Conservation (phyloP, 1,140 invertebrate species). For the Drosophila parvula region DNA sequence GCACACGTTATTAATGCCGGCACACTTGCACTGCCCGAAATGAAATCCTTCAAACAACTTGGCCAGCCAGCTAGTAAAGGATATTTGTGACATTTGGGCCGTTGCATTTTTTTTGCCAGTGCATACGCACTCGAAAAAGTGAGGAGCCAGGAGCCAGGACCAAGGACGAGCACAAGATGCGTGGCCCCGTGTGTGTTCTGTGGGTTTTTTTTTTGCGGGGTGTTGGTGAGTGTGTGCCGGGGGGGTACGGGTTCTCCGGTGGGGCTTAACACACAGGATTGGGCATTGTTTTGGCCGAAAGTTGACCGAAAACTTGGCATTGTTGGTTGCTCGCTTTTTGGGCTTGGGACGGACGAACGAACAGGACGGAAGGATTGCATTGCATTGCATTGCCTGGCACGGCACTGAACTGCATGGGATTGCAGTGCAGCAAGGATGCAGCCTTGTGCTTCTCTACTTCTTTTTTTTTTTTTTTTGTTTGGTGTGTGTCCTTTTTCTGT, state of each 20-base stretch:
- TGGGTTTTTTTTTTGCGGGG: conserved; percentile 20
- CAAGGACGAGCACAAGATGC: conserved; percentile 50
- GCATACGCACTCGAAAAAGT: conserved; percentile 35
- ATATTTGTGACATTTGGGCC: neutral
- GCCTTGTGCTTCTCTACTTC: conserved; percentile 9
- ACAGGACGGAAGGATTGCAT: conserved; percentile 55
- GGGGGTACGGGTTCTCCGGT: conserved; percentile 7
- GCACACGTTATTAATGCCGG: conserved; percentile 39
- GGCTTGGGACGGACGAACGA: conserved; percentile 34
- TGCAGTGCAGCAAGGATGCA: conserved; percentile 38
- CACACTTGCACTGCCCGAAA: conserved; percentile 27
- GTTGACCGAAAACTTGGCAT: conserved; percentile 82
- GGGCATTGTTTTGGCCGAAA: conserved; percentile 80
- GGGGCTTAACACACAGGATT: conserved; percentile 47
- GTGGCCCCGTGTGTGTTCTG: conserved; percentile 31
- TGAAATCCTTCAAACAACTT: too few relatives aligned
- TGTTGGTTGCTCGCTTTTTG: conserved; percentile 78
- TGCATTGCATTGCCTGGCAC: conserved; percentile 24
- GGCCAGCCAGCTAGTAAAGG: too few relatives aligned
- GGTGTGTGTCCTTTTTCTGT: too few relatives aligned
- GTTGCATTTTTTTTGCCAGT: conserved; percentile 3
- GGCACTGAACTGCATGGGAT: conserved; percentile 40
- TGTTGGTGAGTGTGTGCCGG: neutral
- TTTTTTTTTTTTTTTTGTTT: conserved; percentile 13
- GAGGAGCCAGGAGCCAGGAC: conserved; percentile 25